Conservation (phyloP, 2,113 vertebrate genomes). For the Sinosuthora webbiana region DNA sequence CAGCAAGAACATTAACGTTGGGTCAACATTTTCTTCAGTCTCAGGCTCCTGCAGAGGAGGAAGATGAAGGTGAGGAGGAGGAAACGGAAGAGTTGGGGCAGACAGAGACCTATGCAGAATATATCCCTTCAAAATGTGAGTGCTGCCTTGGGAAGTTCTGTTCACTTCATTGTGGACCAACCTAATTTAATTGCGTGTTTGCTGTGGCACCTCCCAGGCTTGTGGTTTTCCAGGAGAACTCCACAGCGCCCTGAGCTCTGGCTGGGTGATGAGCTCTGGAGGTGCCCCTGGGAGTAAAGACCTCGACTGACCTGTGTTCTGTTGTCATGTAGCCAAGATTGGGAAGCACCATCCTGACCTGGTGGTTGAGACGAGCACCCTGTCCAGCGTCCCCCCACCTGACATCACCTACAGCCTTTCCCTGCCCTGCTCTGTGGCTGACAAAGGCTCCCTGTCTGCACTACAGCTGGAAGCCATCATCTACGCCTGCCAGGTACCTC, state of each 20-base stretch:
- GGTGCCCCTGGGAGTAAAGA: background rate
- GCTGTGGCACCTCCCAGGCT: background rate
- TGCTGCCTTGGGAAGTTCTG: background rate
- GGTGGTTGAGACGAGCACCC: constrained; percentile 95
- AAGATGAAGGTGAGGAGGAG: constrained; percentile 92
- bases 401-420: constrained; percentile 91
- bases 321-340: constrained; percentile 80
- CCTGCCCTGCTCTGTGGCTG: constrained; percentile 75
- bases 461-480: constrained; percentile 96
- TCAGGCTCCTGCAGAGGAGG: constrained; percentile 82
- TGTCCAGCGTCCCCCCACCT: constrained; percentile 95
- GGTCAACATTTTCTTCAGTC: constrained; percentile 38
- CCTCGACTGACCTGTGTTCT: background rate
- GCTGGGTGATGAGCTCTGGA: background rate
- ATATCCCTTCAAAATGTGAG: constrained; percentile 94
- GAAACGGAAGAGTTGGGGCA: constrained; percentile 93
- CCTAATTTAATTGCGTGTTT: background rate
- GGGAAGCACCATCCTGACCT: constrained; percentile 95
- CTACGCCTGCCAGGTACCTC: constrained; percentile 92
- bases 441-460: constrained; percentile 84
- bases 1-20: rapidly evolving
- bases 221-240: background rate
- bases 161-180: background rate
- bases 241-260: background rate
- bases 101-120: constrained; percentile 94